Evolutionary conservation across 2,113 vertebrate species (phyloP), one percentile per base, ranked within the genome.

Genomic region (Dromaius novaehollandiae): DNA sequence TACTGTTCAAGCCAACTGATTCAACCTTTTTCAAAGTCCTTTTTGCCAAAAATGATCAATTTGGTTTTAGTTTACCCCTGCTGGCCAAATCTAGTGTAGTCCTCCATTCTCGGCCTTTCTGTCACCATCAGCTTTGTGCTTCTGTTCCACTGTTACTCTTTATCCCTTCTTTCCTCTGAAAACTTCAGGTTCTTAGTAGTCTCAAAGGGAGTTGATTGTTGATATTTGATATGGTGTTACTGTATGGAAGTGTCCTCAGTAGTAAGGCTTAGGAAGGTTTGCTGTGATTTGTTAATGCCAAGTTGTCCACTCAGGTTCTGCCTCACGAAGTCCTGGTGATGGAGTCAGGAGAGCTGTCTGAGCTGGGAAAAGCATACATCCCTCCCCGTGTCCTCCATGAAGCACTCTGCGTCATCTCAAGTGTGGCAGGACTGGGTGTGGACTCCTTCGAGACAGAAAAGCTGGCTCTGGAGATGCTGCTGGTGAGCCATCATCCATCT

Each of bases 401-500:
- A 25, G 98, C 98, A 2, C 98, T 99, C 38, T 98, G 97, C 78
- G 98, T 98, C 22, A 97, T 99, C 93, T 99, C 99, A 7, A 98
- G 98, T 3, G 97, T 98, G 40, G 98, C 99, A 19, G 98, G 97
- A 48, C 97, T 99, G 56, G 99, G 99, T 96, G 96, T 97, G 0
- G 99, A 99, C 61, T 68, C 94, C 4, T 36, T 61, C 0, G 98
- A 99, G 95, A 98, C 98, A 1, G 99, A 99, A 83, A 98, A 98
- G 30, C 96, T 99, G 95, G 99, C 99, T 19, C 97, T 98, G 97
- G 99, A 99, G 90, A 98, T 98, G 94, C 97, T 99, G 82, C 97
- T 99, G 58, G 95, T 99, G 82, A 98, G 98, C 66, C 99, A 99
- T 86, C 99, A 99, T 93, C 99, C 99, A 7, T 99, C 99, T 44